Percentiles rank a stretch among this genome's conserved stretches.
phyloP scores from a whole-genome alignment of 2,113 vertebrate genomes.

The Smithornis capensis region DNA sequence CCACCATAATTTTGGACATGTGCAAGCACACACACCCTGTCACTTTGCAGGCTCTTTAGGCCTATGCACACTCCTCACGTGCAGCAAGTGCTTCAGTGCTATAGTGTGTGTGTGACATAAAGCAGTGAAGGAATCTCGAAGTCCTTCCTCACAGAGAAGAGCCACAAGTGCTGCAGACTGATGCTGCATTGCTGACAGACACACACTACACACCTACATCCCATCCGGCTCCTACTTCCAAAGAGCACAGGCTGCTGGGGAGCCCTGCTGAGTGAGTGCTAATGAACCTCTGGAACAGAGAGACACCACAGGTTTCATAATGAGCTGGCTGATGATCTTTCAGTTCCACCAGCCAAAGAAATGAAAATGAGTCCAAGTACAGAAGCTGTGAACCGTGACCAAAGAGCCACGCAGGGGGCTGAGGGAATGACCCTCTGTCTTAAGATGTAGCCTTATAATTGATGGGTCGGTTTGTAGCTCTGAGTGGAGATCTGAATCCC shows the following conservation, averaged over 20 bases:
- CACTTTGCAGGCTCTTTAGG: background rate
- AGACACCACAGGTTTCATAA: background rate
- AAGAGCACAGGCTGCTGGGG: background rate
- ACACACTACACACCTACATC: background rate
- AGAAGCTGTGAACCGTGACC: background rate
- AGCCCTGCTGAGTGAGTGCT: background rate
- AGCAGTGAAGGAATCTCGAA: background rate
- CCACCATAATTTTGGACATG: background rate
- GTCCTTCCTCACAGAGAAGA: background rate
- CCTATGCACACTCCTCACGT: background rate
- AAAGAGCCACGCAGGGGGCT: background rate
- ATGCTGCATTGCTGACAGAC: background rate
- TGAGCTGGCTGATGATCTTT: background rate
- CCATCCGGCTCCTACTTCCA: background rate
- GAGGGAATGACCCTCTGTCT: background rate
- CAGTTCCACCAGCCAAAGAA: background rate
- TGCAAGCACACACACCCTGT: background rate
- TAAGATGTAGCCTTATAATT: background rate
- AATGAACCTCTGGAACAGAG: background rate
- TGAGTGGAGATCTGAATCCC: background rate
- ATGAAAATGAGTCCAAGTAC: background rate
- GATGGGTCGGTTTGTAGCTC: background rate
- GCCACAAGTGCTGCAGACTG: background rate
- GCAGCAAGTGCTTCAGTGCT: background rate
- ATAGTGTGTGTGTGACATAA: background rate